These are phyloP conservation scores for Amyelois transitella DNA, from an alignment of 1,140 invertebrate species.

Conservation along the genomic window DNA sequence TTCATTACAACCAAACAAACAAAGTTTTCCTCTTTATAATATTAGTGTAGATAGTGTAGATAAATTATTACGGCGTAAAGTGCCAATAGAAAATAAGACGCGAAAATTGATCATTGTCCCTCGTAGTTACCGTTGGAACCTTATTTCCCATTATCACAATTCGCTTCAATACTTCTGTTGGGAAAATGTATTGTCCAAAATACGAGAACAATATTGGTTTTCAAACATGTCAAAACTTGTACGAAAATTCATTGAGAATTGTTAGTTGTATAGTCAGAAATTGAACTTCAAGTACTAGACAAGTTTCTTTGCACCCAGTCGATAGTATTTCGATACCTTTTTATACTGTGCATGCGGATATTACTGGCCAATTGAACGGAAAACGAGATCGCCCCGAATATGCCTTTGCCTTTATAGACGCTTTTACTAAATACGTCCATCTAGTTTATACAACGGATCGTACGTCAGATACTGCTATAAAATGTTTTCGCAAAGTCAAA, in stretches of 20 bases:
- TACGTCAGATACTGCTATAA: slow-evolving; percentile 4
- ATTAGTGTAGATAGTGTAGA: no score
- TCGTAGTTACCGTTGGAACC: slow-evolving; percentile 20
- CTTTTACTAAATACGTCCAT: slow-evolving; percentile 13
- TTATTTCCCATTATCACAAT: slow-evolving; percentile 33
- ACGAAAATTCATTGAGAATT: slow-evolving; percentile 33
- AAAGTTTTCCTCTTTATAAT: no score
- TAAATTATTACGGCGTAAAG: slow-evolving; percentile 18
- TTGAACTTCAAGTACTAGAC: slow-evolving; percentile 18
- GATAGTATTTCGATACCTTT: slow-evolving; percentile 28
- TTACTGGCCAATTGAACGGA: slow-evolving; percentile 17
- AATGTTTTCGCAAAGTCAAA: slow-evolving; percentile 9
- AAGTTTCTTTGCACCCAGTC: slow-evolving; percentile 25
- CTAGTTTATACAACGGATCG: slow-evolving; percentile 10
- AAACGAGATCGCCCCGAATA: slow-evolving; percentile 10
- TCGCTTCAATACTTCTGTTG: slow-evolving; percentile 30
- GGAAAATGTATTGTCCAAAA: slow-evolving; percentile 28
- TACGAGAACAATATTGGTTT: slow-evolving; percentile 36
- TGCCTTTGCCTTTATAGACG: slow-evolving; percentile 21
- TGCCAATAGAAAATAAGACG: slow-evolving; percentile 21
- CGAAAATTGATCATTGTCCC: slow-evolving; percentile 24
- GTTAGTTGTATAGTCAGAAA: slow-evolving; percentile 33
- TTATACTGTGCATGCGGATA: slow-evolving; percentile 28
- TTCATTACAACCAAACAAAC: no score
- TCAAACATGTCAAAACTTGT: slow-evolving; percentile 27